phyloP scores from a whole-genome alignment of 2,888 invertebrate genomes.

The Lepidochitona cinerea region DNA sequence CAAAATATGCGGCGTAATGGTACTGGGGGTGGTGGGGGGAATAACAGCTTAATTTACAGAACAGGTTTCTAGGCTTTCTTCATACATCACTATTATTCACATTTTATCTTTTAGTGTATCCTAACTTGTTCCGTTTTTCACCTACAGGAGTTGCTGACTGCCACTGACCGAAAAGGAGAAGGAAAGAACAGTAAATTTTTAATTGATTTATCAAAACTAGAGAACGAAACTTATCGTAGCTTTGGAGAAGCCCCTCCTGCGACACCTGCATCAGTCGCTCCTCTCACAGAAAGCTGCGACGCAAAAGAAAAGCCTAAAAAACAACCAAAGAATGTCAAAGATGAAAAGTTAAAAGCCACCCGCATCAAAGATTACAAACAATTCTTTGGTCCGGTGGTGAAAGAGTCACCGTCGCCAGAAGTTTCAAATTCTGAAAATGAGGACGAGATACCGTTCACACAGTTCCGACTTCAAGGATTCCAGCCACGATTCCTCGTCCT shows the following conservation, averaged over 20 bases:
- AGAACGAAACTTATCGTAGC: slow-evolving; percentile 53
- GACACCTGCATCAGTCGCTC: slow-evolving; percentile 40
- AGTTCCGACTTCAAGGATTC: slow-evolving; percentile 56
- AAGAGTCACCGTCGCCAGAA: slow-evolving; percentile 36
- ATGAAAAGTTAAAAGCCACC: slow-evolving; percentile 44
- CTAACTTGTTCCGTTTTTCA: too few species aligned
- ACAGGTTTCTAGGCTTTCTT: too few species aligned
- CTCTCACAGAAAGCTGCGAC: too few species aligned
- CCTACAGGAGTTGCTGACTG: too few species aligned
- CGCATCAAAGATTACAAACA: slow-evolving; percentile 54
- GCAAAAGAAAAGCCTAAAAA: slow-evolving; percentile 22
- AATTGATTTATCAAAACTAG: slow-evolving; percentile 60
- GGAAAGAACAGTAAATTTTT: slow-evolving; percentile 47
- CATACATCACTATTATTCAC: too few species aligned
- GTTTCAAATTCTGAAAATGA: slow-evolving; percentile 30
- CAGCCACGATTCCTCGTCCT: slow-evolving; percentile 45
- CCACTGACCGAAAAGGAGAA: too few species aligned
- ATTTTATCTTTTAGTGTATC: too few species aligned
- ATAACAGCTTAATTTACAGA: too few species aligned
- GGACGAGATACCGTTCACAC: slow-evolving; percentile 50
- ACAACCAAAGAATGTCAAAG: slow-evolving; percentile 32
- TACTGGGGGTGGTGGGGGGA: too few species aligned
- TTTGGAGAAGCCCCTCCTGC: slow-evolving; percentile 41
- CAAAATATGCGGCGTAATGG: too few species aligned
- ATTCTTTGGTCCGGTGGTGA: slow-evolving; percentile 64